Evolutionary conservation across 2,888 invertebrate species (phyloP), one percentile per base, ranked within the genome.

Genomic region (Cheiracanthium punctorium): DNA sequence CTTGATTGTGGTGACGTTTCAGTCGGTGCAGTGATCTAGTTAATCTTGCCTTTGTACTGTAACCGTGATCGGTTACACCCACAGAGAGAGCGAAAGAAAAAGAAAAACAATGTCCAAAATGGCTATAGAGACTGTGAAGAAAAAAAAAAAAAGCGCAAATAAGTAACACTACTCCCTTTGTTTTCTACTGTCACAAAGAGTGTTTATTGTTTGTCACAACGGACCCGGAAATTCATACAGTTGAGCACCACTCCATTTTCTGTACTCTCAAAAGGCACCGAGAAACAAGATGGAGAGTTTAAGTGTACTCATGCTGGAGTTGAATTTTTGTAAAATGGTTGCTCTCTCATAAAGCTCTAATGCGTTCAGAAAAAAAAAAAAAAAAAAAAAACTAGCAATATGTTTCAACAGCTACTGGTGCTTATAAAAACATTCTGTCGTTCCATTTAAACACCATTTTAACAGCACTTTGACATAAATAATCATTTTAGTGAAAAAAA

Each of bases 201-300:
- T 77, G 64, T 64, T 79, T 79, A 71, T 71, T 79, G 69, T 79
- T n/a, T 85, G 69, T 58, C 73, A n/a, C n/a, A 41, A 41, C 33
- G 24, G 73, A 85, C 77, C 84, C 84, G 84, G 79, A 85, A 85
- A 85, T 37, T 58, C 58, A 41, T 30, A 79, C 79, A 74, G 71
- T 72, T 72, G 73, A 32, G 33, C 67, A 24, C 41, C 76, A 70
- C 82, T 84, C 64, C 69, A n/a, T 74, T 71, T 67, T 24, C 24
- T 58, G 5, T 58, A 5, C 58, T 24, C 58, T 58, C 24, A 48
- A 48, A 48, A 7, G 30, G 1, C 14, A 24, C 30, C n/a, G 48
- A 33, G 72, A 65, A 32, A 30, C 7, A 48, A 14, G 7, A 14
- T 58, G 30, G 64, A 80, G 33, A 41, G 67, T 79, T 79, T n/a